A percentile compares a stretch with the other conserved stretches of the same genome.
Conservation (phyloP, 2,797 vertebrate genomes). For the Leptoclinus maculatus region DNA sequence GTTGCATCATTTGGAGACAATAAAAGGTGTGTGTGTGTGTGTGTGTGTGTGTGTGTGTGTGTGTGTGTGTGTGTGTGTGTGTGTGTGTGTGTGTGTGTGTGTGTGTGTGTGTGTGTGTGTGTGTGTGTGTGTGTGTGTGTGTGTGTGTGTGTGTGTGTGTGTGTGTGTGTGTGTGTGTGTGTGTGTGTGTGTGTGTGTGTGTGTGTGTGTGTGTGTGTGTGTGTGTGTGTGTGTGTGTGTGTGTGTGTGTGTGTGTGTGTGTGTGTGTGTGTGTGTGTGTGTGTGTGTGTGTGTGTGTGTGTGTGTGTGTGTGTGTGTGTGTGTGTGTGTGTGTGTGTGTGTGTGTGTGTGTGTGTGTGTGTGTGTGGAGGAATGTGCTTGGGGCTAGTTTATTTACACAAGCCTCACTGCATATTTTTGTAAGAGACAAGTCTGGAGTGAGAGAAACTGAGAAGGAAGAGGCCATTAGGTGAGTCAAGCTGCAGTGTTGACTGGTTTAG, state of each 20-base stretch:
- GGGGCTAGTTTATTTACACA: conserved; percentile 75
- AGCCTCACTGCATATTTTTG: conserved; percentile 59
- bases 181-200: conserved; percentile 11
- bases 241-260: conserved; percentile 35
- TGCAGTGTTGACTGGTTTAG: background rate
- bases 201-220: conserved; percentile 20
- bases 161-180: conserved; percentile 11
- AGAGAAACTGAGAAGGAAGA: conserved; percentile 22
- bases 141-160: conserved; percentile 20
- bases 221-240: too few relatives aligned
- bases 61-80: conserved; percentile 37
- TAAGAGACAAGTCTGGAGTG: conserved; percentile 41
- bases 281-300: conserved; percentile 32
- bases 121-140: background rate
- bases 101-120: conserved; percentile 30
- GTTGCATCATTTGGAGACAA: background rate
- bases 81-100: too few relatives aligned
- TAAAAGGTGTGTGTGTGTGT: conserved; percentile 18
- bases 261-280: too few relatives aligned
- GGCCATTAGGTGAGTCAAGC: background rate
- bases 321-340: conserved; percentile 14
- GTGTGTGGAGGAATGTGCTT: conserved; percentile 72
- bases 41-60: too few relatives aligned
- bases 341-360: too few relatives aligned
- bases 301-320: too few relatives aligned